Conservation (phyloP, 2,113 vertebrate genomes). For the pig (Sus scrofa) region T2T-Sscrofa CM000815.6:15157001-15157500, state of each 20-base stretch:
- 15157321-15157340: neutral
- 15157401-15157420: neutral
- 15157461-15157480: too few relatives aligned
- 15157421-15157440: neutral
- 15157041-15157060: neutral
- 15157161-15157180: neutral
- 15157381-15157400: neutral
- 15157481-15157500: too few relatives aligned
- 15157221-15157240: neutral
- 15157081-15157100: neutral
- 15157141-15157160: neutral
- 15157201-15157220: neutral
- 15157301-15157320: neutral
- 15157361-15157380: neutral
- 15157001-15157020: neutral
- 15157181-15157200: neutral
- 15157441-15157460: too few relatives aligned
- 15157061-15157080: neutral
- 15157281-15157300: neutral
- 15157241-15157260: neutral
- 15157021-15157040: neutral
- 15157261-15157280: neutral
- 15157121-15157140: neutral
- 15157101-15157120: neutral
- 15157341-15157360: neutral